Conservation (phyloP, 1,140 invertebrate genomes). For the Sipha flava region DNA sequence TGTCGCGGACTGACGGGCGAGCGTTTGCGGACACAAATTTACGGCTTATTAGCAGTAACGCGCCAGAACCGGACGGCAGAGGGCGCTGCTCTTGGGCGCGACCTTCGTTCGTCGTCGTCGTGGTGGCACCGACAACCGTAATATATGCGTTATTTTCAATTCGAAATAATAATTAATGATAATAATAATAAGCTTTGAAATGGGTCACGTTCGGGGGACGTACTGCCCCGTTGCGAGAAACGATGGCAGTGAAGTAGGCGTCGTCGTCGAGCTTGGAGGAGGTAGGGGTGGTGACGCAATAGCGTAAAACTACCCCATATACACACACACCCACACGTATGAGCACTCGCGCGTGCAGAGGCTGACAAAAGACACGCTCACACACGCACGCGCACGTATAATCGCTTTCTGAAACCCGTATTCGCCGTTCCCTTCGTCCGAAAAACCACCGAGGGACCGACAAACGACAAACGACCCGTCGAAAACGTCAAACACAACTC, state of each 20-base stretch:
- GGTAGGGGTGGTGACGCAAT: background rate
- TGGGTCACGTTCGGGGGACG: conserved; percentile 1
- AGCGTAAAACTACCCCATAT: too few species aligned
- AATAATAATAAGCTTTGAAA: background rate
- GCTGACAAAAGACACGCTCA: background rate
- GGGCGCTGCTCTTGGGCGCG: too few species aligned
- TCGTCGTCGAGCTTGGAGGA: too few species aligned
- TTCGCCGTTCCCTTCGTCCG: background rate
- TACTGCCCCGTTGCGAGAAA: too few species aligned
- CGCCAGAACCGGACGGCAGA: too few species aligned
- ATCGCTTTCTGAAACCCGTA: background rate
- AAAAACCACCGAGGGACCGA: too few species aligned
- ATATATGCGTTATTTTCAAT: background rate
- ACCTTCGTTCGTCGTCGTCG: background rate
- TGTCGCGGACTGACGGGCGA: too few species aligned
- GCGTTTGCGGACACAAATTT: too few species aligned
- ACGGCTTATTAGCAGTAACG: too few species aligned
- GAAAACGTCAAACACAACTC: background rate
- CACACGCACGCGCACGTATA: background rate
- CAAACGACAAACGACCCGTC: conserved; percentile 1
- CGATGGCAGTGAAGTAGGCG: too few species aligned
- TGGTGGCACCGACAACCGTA: background rate
- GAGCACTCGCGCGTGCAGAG: background rate
- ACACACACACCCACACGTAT: too few species aligned
- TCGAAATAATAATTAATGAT: too few species aligned